Percentiles rank a stretch among this genome's conserved stretches.
These are phyloP conservation scores for Saccostrea echinata DNA, from an alignment of 1,140 invertebrate genomes.

Conservation along the genomic window DNA sequence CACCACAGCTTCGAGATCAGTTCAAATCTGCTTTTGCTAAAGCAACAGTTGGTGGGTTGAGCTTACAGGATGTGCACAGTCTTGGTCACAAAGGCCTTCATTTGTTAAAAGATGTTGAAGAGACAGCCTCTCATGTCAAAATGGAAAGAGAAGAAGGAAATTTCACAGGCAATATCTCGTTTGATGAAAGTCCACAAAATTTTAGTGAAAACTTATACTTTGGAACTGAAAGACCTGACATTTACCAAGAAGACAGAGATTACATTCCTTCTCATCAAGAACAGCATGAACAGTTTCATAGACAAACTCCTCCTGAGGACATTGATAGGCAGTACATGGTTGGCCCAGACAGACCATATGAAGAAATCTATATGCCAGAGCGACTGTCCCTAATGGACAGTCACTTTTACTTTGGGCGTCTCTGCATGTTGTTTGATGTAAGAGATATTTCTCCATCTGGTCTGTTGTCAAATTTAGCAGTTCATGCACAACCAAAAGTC, in stretches of 20 bases:
- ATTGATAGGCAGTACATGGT: slow-evolving; percentile 4
- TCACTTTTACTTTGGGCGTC: slow-evolving; percentile 6
- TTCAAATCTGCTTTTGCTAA: slow-evolving; percentile 11
- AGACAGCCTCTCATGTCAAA: background rate
- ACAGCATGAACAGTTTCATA: background rate
- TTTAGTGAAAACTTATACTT: background rate
- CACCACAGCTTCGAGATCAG: background rate
- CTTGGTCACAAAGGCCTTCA: background rate
- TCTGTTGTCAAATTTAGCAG: slow-evolving; percentile 2
- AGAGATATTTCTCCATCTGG: background rate
- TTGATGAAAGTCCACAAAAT: background rate
- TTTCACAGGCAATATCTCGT: background rate
- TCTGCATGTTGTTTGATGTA: slow-evolving; percentile 8
- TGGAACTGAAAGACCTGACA: background rate
- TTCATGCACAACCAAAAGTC: background rate
- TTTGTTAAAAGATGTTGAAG: background rate
- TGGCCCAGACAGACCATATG: background rate
- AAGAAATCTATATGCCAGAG: background rate
- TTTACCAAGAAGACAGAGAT: background rate
- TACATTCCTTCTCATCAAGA: background rate
- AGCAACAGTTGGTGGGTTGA: background rate
- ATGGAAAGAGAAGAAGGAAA: background rate
- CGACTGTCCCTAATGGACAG: background rate
- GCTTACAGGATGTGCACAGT: background rate
- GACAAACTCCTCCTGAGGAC: background rate